phyloP scores from a whole-genome alignment of 2,797 vertebrate species.

The Lutjanus campechanus region DNA sequence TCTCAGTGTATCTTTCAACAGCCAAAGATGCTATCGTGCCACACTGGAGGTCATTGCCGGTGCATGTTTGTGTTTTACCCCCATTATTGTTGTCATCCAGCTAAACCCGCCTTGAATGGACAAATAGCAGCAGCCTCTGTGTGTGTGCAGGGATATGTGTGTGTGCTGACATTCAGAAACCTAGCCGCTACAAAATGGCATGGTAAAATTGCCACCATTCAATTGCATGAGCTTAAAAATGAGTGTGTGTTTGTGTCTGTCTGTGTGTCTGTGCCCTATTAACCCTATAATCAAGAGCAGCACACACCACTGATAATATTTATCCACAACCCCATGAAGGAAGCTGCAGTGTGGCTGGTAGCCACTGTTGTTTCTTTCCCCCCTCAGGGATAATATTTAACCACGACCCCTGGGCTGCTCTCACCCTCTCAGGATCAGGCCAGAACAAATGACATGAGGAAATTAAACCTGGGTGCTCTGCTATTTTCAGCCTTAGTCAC shows the following conservation, averaged over 20 bases:
- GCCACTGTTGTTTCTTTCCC: slow-evolving; percentile 21
- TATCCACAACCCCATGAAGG: slow-evolving; percentile 44
- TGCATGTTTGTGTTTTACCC: slow-evolving; percentile 75
- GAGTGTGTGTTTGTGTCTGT: neutral
- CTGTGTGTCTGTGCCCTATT: slow-evolving; percentile 35
- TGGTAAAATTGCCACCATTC: slow-evolving; percentile 22
- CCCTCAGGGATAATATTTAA: slow-evolving; percentile 71
- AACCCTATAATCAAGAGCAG: slow-evolving; percentile 62
- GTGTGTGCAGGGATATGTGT: neutral
- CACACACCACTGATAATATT: slow-evolving; percentile 61
- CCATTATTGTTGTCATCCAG: slow-evolving; percentile 63
- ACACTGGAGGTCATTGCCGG: slow-evolving; percentile 63
- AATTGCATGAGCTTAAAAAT: slow-evolving; percentile 25
- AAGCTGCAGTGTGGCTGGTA: slow-evolving; percentile 40
- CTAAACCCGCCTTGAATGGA: slow-evolving; percentile 51
- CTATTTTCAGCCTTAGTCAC: slow-evolving; percentile 73
- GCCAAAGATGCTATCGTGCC: slow-evolving; percentile 64
- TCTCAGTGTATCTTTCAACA: slow-evolving; percentile 57
- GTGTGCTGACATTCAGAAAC: slow-evolving; percentile 66
- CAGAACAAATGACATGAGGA: slow-evolving; percentile 79
- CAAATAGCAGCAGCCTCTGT: slow-evolving; percentile 24
- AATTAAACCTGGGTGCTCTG: slow-evolving; percentile 70
- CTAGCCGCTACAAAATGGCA: slow-evolving; percentile 46
- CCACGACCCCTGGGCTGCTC: slow-evolving; percentile 52
- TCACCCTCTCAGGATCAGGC: slow-evolving; percentile 58